Evolutionary conservation across 2,797 vertebrate genomes (phyloP).

Genomic region (Macroramphosus scolopax): DNA sequence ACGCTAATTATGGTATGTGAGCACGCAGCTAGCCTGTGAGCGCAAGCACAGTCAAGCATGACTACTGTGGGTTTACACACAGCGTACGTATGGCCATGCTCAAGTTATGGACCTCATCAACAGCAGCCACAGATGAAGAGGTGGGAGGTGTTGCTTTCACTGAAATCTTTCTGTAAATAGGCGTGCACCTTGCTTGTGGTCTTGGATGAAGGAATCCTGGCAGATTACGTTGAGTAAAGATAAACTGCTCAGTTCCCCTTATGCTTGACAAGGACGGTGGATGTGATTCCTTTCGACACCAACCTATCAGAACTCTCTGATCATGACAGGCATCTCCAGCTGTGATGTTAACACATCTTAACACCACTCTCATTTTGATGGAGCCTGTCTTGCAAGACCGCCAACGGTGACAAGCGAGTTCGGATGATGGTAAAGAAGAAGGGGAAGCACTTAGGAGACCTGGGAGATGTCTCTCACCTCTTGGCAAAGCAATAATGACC

Average conservation of each 20-base stretch:
- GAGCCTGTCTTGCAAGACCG: conserved; percentile 35
- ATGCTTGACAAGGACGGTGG: conserved; percentile 47
- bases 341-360: conserved; percentile 62
- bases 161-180: conserved; percentile 25
- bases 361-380: conserved; percentile 49
- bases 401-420: conserved; percentile 52
- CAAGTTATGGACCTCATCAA: conserved; percentile 25
- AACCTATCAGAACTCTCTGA: conserved; percentile 44
- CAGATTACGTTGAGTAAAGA: conserved; percentile 40
- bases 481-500: conserved; percentile 61
- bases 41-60: conserved; percentile 65
- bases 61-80: conserved; percentile 51
- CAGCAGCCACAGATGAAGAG: conserved; percentile 13
- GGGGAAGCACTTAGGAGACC: conserved; percentile 61
- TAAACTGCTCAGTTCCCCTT: conserved; percentile 39
- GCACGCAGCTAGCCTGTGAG: conserved; percentile 62
- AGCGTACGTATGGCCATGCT: conserved; percentile 46
- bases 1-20: conserved; percentile 74
- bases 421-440: conserved; percentile 41
- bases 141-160: conserved; percentile 10
- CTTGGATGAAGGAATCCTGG: conserved; percentile 21
- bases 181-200: conserved; percentile 1
- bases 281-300: conserved; percentile 54
- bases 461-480: conserved; percentile 54
- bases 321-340: conserved; percentile 52